Evolutionary conservation across 2,113 vertebrate species (phyloP).

Genomic region (Rhinolophus sinicus): DNA sequence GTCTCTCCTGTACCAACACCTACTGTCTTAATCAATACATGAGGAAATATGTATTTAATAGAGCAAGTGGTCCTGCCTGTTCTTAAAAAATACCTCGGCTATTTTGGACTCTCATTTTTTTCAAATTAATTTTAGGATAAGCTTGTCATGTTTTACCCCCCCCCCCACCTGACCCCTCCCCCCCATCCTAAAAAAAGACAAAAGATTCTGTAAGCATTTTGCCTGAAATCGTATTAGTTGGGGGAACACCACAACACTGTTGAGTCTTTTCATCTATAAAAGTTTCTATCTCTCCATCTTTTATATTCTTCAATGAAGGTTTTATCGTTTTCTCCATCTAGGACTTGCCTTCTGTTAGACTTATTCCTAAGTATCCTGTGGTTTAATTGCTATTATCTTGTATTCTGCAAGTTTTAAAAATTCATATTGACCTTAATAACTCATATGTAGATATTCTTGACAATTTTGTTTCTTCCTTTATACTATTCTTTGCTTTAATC

Average conservation of each 20-base stretch:
- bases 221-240: background rate
- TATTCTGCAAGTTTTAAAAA: background rate
- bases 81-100: background rate
- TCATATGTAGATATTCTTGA: background rate
- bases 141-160: background rate
- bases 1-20: background rate
- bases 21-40: background rate
- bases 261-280: background rate
- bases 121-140: background rate
- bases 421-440: background rate
- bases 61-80: background rate
- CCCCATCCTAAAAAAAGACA: background rate
- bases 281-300: background rate
- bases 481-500: background rate
- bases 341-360: background rate
- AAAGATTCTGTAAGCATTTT: slow-evolving; percentile 1
- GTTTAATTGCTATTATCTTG: background rate
- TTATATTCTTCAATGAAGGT: background rate
- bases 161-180: no score
- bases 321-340: slow-evolving; percentile 2
- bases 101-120: background rate
- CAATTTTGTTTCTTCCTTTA: slow-evolving; percentile 23
- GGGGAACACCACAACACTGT: background rate
- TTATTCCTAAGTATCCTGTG: background rate
- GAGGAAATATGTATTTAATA: background rate